phyloP scores from a whole-genome alignment of 2,797 vertebrate genomes.

The Iguana delicatissima region DNA sequence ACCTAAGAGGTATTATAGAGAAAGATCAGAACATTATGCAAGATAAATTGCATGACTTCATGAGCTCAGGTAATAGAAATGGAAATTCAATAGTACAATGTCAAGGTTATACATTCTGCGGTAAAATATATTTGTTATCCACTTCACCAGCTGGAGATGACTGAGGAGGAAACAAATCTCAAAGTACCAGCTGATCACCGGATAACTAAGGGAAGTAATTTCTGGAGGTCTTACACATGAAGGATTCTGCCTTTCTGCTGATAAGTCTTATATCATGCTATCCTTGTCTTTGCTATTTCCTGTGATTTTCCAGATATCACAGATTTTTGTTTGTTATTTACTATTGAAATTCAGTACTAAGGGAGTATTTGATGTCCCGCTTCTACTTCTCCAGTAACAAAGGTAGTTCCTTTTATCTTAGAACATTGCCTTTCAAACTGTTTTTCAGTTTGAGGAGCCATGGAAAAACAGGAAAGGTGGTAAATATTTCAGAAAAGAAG shows the following conservation, averaged over 20 bases:
- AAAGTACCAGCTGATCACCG: background rate
- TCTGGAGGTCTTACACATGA: background rate
- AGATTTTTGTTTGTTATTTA: background rate
- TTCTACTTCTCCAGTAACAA: background rate
- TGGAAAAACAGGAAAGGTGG: background rate
- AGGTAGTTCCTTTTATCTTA: background rate
- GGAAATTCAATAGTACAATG: slow-evolving; percentile 1
- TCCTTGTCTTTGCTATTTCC: background rate
- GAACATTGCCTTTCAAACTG: background rate
- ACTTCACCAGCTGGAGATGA: background rate
- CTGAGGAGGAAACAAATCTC: background rate
- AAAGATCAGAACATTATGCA: background rate
- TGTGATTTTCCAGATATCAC: background rate
- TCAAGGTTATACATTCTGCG: slow-evolving; percentile 10
- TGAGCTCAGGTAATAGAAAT: slow-evolving; percentile 3
- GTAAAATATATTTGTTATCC: slow-evolving; percentile 1
- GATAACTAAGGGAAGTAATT: background rate
- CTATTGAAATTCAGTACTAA: background rate
- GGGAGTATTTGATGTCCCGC: background rate
- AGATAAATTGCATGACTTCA: slow-evolving; percentile 1
- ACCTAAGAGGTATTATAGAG: background rate
- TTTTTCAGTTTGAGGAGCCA: background rate
- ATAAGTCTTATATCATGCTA: background rate
- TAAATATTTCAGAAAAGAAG: background rate
- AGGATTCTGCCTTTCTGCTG: background rate